These are phyloP conservation scores for Glaucomys volans DNA, from an alignment of 2,113 vertebrate species.

Conservation along the genomic window DNA sequence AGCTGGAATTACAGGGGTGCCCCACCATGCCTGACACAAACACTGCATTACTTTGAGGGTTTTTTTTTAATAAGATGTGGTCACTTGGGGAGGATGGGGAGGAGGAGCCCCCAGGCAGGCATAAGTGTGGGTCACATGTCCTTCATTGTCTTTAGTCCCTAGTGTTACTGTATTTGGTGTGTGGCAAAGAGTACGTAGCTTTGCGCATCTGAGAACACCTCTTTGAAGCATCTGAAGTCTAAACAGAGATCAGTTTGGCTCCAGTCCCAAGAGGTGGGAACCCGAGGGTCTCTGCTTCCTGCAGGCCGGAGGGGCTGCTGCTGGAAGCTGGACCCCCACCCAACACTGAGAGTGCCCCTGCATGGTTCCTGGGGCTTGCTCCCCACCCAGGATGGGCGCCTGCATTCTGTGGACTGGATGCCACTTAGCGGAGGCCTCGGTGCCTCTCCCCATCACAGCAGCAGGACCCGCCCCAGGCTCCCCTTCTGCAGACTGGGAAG, in stretches of 20 bases:
- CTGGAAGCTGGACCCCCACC: background rate
- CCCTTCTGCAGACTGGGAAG: too few species aligned
- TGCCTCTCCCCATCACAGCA: background rate
- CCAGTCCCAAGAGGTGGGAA: background rate
- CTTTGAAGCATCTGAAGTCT: background rate
- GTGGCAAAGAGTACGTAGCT: background rate
- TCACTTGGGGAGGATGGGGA: too few species aligned
- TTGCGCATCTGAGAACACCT: background rate
- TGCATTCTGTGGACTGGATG: background rate
- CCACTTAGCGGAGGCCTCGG: too few species aligned
- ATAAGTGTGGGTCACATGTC: rapidly evolving
- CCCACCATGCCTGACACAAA: too few species aligned
- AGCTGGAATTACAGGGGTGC: too few species aligned
- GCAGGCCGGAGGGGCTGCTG: background rate
- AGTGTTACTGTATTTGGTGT: background rate
- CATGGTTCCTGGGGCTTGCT: background rate
- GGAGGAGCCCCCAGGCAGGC: background rate
- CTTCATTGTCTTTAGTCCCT: too few species aligned
- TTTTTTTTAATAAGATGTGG: background rate
- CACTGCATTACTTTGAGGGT: too few species aligned
- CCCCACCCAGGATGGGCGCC: background rate
- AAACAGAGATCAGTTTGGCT: background rate
- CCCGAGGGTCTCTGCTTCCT: too few species aligned
- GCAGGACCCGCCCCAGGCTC: background rate
- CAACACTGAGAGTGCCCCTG: background rate